Evolutionary conservation across 2,888 invertebrate species (phyloP), one percentile per base, ranked within the genome.

Genomic region (Drosophila histrio): DNA sequence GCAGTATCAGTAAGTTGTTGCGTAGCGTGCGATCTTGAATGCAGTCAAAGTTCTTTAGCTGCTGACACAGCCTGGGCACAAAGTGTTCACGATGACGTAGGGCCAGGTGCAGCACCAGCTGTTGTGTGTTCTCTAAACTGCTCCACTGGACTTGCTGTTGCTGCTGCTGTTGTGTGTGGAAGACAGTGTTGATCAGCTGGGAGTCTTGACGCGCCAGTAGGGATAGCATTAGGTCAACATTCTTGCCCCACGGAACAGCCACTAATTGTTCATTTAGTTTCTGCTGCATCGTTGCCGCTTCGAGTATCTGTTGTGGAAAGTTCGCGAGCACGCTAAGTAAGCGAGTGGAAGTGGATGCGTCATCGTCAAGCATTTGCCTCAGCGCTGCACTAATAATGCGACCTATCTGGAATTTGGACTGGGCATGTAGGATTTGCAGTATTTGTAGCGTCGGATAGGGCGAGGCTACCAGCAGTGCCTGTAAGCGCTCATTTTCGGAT

Each of bases 1-100:
- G 89, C 1, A 91, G 68, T 43, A 91, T 82, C 5, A 91, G 74
- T 32, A 91, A 41, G 58, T 83, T 89, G 22, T 91, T 91, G 3
- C 89, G 77, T 7, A 90, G 41, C 3, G 73, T 77, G 2, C 62
- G 70, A 65, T 91, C 89, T 1, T 46, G 11, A 11, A 90, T 72
- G 17, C 72, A 68, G 0, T 61, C 65, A 11, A 89, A 87, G 17
- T 66, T 76, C 44, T 84, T 88, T 5, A 87, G 57, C n/a, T 88
- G 76, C 41, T 76, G 77, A 32, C 83, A 72, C 22, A 89, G 30
- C 2, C 78, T 54, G 3, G 88, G 86, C 9, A 91, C 83, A 76
- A 90, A 91, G 65, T 91, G 90, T 11, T 69, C 65, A 11, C 82
- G 72, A n/a, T 88, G 65, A 6, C 63, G 69, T 0, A 87, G 41